Conservation (phyloP, 2,113 vertebrate genomes). For the Anarrhichthys ocellatus region DNA sequence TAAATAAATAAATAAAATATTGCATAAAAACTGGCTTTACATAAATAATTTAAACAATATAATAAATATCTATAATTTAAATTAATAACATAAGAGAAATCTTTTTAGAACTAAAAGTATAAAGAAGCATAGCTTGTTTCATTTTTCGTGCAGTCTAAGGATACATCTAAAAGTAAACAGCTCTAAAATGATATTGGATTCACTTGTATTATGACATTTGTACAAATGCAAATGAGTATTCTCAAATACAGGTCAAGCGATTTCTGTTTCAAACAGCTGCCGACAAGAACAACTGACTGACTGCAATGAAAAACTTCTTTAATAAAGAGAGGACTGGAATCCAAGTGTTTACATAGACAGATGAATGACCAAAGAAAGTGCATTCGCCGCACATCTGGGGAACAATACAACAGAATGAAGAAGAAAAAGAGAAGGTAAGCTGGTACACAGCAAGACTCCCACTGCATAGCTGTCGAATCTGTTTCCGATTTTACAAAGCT, state of each 20-base stretch:
- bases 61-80: conserved; percentile 66
- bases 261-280: conserved; percentile 69
- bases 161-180: conserved; percentile 83
- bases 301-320: conserved; percentile 75
- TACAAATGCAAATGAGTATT: conserved; percentile 83
- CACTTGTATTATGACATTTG: conserved; percentile 78
- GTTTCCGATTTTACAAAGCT: conserved; percentile 81
- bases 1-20: conserved; percentile 60
- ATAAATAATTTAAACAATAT: conserved; percentile 63
- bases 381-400: conserved; percentile 67
- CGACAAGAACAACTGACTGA: conserved; percentile 73
- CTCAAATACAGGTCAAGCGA: conserved; percentile 69
- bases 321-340: conserved; percentile 63
- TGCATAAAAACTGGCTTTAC: conserved; percentile 53
- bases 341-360: conserved; percentile 72
- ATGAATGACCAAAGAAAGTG: conserved; percentile 77
- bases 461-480: conserved; percentile 85
- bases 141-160: conserved; percentile 82
- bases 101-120: conserved; percentile 52
- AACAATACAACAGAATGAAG: conserved; percentile 79
- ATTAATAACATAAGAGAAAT: conserved; percentile 25
- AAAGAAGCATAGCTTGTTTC: conserved; percentile 70
- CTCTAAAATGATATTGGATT: conserved; percentile 82
- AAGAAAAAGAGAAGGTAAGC: conserved; percentile 81
- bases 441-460: conserved; percentile 85